Conservation (phyloP, 1,140 invertebrate species). For the Ips typographus region DNA sequence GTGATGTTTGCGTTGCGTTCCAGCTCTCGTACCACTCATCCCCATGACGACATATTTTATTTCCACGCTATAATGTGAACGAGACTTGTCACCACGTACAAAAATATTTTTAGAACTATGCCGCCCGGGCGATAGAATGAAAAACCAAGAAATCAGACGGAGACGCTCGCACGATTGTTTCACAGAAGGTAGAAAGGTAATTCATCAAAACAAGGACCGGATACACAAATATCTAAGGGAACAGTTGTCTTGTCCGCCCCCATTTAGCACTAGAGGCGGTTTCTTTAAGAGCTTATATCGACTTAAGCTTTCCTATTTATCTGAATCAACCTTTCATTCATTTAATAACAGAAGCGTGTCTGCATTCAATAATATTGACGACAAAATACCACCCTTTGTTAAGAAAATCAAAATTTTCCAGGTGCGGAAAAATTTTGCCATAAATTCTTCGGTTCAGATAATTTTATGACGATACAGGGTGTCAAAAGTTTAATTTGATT, state of each 20-base stretch:
- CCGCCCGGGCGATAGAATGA: neutral
- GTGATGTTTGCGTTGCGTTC: neutral
- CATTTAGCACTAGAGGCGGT: slow-evolving; percentile 3
- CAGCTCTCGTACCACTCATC: neutral
- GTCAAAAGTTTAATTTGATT: neutral
- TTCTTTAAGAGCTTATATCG: slow-evolving; percentile 1
- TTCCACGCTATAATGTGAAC: neutral
- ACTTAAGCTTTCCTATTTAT: slow-evolving; percentile 12
- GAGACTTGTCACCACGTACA: neutral
- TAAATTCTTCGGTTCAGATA: neutral
- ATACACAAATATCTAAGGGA: slow-evolving; percentile 9
- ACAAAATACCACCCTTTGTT: neutral
- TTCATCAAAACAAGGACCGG: slow-evolving; percentile 1
- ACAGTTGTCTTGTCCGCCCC: neutral
- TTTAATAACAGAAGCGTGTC: neutral
- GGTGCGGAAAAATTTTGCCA: neutral
- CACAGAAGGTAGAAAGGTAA: neutral
- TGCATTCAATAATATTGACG: neutral
- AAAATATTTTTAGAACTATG: slow-evolving; percentile 1
- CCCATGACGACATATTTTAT: neutral
- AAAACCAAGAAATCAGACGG: neutral
- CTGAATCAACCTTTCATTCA: slow-evolving; percentile 9
- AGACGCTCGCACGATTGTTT: too few species aligned
- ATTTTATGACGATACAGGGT: too few species aligned
- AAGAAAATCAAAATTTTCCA: neutral